phyloP scores from a whole-genome alignment of 2,113 vertebrate species.

The Tricholaema leucomelas region DNA sequence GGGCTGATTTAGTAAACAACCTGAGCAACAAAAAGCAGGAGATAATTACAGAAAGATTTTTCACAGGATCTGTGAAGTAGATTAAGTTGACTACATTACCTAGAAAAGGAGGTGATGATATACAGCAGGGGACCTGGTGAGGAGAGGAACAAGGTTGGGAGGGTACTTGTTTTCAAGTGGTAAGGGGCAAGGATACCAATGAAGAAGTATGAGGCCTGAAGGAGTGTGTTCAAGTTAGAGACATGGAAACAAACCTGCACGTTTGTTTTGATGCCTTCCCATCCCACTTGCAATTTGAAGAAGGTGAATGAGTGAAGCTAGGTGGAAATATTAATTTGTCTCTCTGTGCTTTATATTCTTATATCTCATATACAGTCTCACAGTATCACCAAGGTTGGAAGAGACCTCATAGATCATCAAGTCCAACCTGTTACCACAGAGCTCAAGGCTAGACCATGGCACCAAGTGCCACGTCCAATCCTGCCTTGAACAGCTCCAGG shows the following conservation, averaged over 20 bases:
- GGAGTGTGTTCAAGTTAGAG: neutral
- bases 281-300: neutral
- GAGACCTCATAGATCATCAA: no score
- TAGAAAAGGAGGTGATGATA: neutral
- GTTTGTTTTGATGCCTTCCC: neutral
- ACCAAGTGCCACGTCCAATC: no score
- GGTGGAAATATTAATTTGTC: neutral
- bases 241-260: neutral
- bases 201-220: neutral
- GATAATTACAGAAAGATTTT: neutral
- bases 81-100: neutral
- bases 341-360: neutral
- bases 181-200: neutral
- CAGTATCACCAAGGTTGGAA: no score
- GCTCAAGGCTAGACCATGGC: no score
- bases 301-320: neutral
- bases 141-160: neutral
- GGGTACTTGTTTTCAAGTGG: neutral
- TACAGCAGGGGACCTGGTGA: neutral
- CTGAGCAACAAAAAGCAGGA: neutral
- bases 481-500: no score
- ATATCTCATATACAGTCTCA: accelerated
- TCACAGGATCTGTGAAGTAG: neutral
- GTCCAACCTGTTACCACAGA: no score
- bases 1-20: neutral